phyloP scores from a whole-genome alignment of 1,140 invertebrate genomes.

The Nebria ingens region DNA sequence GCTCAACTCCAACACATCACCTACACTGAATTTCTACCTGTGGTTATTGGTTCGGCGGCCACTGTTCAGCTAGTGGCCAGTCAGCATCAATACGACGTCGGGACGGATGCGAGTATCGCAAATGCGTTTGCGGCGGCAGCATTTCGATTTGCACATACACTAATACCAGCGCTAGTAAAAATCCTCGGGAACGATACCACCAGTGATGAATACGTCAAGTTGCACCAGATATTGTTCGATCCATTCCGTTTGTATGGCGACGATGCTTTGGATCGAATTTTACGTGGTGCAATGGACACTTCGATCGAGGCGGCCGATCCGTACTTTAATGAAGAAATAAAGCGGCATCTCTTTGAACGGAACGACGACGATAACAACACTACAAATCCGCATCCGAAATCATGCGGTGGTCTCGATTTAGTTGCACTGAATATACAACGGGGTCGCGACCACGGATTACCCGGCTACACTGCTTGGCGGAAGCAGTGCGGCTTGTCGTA shows the following conservation, averaged over 20 bases:
- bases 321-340: conserved; percentile 59
- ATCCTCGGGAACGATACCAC: conserved; percentile 45
- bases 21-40: conserved; percentile 79
- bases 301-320: conserved; percentile 54
- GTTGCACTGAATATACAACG: conserved; percentile 79
- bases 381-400: conserved; percentile 9
- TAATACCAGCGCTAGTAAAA: conserved; percentile 63
- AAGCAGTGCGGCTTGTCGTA: conserved; percentile 59
- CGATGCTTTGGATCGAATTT: conserved; percentile 46
- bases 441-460: conserved; percentile 80
- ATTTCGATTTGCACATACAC: conserved; percentile 84
- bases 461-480: conserved; percentile 66
- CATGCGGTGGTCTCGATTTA: conserved; percentile 67
- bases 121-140: conserved; percentile 88
- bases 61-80: conserved; percentile 48
- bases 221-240: conserved; percentile 74
- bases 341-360: conserved; percentile 63
- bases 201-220: conserved; percentile 54
- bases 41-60: conserved; percentile 58
- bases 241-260: conserved; percentile 61
- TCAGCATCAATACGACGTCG: conserved; percentile 55
- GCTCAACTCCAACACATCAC: conserved; percentile 82
- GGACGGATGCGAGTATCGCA: conserved; percentile 68
- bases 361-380: conserved; percentile 22
- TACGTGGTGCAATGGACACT: conserved; percentile 53